These are phyloP conservation scores for Nomia melanderi DNA, from an alignment of 1,140 invertebrate species.

Conservation along the genomic window DNA sequence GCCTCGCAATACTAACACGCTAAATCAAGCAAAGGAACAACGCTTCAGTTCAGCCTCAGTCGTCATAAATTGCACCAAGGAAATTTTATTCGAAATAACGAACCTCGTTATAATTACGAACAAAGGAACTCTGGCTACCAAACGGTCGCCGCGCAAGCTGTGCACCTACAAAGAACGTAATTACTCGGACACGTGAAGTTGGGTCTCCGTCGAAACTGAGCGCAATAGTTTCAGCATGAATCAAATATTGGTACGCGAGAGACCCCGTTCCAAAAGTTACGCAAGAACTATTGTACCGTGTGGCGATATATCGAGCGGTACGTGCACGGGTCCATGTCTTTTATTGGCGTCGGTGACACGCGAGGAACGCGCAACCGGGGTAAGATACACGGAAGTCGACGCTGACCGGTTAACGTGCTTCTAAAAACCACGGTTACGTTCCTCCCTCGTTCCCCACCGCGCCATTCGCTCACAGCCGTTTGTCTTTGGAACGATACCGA, in stretches of 20 bases:
- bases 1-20: too few species aligned
- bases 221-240: not conserved
- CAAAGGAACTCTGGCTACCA: too few species aligned
- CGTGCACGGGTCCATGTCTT: not conserved
- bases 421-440: not conserved
- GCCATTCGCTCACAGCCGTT: too few species aligned
- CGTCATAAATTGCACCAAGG: too few species aligned
- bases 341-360: conserved; percentile 3
- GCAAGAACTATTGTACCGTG: not conserved
- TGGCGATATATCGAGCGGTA: not conserved
- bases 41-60: too few species aligned
- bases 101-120: not conserved
- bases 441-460: not conserved
- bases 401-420: not conserved
- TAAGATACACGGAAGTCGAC: not conserved
- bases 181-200: too few species aligned
- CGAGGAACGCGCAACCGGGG: not conserved
- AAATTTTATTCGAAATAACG: too few species aligned
- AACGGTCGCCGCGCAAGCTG: too few species aligned
- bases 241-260: not conserved
- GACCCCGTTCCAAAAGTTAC: not conserved
- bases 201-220: not conserved
- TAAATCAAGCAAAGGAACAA: too few species aligned
- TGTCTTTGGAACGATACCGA: not conserved
- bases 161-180: too few species aligned